A percentile compares a stretch with the other conserved stretches of the same genome.
Evolutionary conservation across 1,140 invertebrate genomes (phyloP).

Genomic region (Leptinotarsa undecemlineata): DNA sequence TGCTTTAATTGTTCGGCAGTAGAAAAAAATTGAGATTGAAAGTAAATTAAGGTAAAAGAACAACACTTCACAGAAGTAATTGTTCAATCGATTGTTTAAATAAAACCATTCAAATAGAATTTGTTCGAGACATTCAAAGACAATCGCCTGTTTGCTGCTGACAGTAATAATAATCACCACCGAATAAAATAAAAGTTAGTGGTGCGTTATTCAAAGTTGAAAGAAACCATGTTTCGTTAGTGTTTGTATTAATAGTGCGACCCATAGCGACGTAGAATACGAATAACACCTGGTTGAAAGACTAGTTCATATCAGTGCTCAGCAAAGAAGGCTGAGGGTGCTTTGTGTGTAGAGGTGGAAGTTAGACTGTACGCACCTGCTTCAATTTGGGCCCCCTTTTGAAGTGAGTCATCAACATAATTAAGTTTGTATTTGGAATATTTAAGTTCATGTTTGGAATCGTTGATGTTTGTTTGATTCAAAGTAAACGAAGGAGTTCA

Average conservation of each 20-base stretch:
- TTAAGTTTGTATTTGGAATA: background rate
- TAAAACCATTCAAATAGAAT: no score
- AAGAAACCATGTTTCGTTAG: background rate
- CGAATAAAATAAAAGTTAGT: background rate
- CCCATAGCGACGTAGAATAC: slow-evolving; percentile 35
- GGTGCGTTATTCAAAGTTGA: background rate
- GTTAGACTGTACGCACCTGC: background rate
- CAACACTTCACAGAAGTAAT: no score
- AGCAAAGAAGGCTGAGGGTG: background rate
- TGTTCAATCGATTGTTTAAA: no score
- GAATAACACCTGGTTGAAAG: slow-evolving; percentile 10
- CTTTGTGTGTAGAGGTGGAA: background rate
- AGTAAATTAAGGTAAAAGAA: background rate
- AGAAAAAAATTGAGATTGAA: background rate
- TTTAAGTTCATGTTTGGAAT: background rate
- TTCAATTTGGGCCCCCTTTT: background rate
- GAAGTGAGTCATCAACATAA: background rate
- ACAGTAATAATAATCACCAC: no score
- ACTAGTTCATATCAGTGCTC: background rate
- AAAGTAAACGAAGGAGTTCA: background rate
- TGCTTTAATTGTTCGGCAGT: no score
- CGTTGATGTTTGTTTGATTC: background rate
- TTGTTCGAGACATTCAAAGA: no score
- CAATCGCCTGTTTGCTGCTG: no score
- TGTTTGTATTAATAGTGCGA: slow-evolving; percentile 38